Conservation (phyloP, 2,888 invertebrate species). For the Athalia cordata region DNA sequence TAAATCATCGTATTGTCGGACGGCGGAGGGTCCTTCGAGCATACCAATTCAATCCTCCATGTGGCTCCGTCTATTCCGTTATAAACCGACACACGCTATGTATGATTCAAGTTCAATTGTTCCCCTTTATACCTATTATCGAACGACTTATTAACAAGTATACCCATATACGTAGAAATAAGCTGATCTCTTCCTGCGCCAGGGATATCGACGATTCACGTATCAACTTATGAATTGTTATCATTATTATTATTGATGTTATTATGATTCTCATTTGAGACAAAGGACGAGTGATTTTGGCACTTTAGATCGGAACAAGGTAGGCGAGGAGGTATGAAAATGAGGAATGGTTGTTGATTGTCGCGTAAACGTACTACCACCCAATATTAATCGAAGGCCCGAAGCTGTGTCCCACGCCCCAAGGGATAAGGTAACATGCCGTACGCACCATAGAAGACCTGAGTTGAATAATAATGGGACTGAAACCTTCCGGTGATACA, state of each 20-base stretch:
- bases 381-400: constrained; percentile 39
- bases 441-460: constrained; percentile 49
- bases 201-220: too few relatives aligned
- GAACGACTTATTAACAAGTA: too few relatives aligned
- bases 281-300: constrained; percentile 17
- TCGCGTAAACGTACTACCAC: constrained; percentile 19
- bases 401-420: constrained; percentile 37
- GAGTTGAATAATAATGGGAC: constrained; percentile 68
- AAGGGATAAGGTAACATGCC: constrained; percentile 44
- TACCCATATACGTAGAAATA: too few relatives aligned
- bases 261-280: not conserved
- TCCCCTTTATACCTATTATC: too few relatives aligned
- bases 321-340: not conserved
- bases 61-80: constrained; percentile 19
- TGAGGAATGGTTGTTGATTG: constrained; percentile 32
- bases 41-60: constrained; percentile 63
- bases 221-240: too few relatives aligned
- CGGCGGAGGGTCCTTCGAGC: constrained; percentile 56
- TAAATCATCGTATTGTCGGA: constrained; percentile 71
- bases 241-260: too few relatives aligned
- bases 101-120: too few relatives aligned
- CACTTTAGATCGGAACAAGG: constrained; percentile 20
- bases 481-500: constrained; percentile 67
- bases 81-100: not conserved
- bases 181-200: too few relatives aligned